Evolutionary conservation across 2,797 vertebrate genomes (phyloP).

Genomic region (Cottoperca gobio): DNA sequence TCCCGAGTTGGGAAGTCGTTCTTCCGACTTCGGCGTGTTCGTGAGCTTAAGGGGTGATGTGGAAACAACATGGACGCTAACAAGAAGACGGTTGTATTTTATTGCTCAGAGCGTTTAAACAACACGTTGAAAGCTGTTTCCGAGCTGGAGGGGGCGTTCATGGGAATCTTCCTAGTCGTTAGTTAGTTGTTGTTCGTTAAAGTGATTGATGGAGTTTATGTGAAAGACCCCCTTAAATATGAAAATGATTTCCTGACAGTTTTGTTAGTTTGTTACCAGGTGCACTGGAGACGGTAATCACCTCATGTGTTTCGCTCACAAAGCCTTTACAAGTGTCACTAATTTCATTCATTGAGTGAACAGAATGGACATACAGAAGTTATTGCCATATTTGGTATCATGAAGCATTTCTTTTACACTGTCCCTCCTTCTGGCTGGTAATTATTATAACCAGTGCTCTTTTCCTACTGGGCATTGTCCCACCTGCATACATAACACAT

Average conservation of each 20-base stretch:
- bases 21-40: too few relatives aligned
- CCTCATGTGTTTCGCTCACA: neutral
- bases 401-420: neutral
- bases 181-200: too few relatives aligned
- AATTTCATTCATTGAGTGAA: neutral
- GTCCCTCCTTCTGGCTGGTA: neutral
- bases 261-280: neutral
- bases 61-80: too few relatives aligned
- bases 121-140: too few relatives aligned
- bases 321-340: neutral
- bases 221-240: neutral
- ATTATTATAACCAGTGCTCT: constrained; percentile 1
- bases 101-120: too few relatives aligned
- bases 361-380: neutral
- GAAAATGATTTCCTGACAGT: neutral
- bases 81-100: too few relatives aligned
- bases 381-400: neutral
- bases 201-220: neutral
- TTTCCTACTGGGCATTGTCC: neutral
- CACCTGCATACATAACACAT: constrained; percentile 8
- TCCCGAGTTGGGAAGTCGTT: too few relatives aligned
- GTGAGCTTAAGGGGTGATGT: too few relatives aligned
- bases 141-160: too few relatives aligned
- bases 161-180: too few relatives aligned
- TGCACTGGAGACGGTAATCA: neutral